Percentiles rank a stretch among this genome's conserved stretches.
Evolutionary conservation across 2,797 vertebrate genomes (phyloP).

Genomic region (Semaprochilodus insignis): DNA sequence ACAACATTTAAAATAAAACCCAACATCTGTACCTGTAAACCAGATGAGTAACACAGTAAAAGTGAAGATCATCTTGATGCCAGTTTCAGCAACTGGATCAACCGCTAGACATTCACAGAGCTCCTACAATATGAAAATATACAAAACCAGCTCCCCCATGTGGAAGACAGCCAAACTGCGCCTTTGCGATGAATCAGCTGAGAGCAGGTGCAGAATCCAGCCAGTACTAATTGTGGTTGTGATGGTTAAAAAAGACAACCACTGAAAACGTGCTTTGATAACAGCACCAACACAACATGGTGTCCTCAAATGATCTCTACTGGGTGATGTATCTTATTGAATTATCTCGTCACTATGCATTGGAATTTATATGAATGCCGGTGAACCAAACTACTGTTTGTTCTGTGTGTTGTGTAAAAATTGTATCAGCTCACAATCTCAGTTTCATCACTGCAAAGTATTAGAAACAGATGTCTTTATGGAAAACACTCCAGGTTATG

Average conservation of each 20-base stretch:
- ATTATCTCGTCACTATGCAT: no score
- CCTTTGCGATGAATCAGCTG: not conserved
- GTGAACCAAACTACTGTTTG: no score
- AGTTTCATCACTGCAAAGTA: no score
- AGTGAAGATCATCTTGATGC: conserved; percentile 7
- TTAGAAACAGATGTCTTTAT: no score
- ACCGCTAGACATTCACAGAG: not conserved
- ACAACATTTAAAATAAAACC: no score
- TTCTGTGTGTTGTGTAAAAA: no score
- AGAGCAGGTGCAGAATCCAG: not conserved
- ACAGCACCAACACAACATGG: not conserved
- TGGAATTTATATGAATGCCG: no score
- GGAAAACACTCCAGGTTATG: not conserved
- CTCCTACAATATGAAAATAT: not conserved
- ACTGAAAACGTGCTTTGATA: not conserved
- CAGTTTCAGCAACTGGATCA: not conserved
- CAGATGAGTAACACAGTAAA: not conserved
- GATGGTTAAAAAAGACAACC: not conserved
- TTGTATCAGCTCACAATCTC: no score
- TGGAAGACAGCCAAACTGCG: not conserved
- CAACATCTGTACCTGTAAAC: conserved; percentile 9
- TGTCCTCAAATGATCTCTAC: no score
- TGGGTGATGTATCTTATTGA: no score
- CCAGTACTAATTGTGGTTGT: no score
- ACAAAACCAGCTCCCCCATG: not conserved